These are phyloP conservation scores for Autographa gamma DNA, from an alignment of 2,888 invertebrate genomes.

Conservation along the genomic window DNA sequence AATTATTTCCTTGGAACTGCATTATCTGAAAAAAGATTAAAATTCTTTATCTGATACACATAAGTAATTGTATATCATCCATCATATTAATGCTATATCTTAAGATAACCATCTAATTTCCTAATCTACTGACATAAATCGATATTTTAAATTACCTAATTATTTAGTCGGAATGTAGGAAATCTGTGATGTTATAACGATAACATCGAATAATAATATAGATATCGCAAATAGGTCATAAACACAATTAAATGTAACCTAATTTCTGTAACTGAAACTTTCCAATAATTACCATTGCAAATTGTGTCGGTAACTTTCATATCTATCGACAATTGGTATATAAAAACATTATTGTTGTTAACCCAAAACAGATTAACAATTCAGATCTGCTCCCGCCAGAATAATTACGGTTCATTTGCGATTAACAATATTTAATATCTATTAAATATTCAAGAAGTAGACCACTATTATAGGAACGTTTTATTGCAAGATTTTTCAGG, in stretches of 20 bases:
- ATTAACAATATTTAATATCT: conserved; percentile 57
- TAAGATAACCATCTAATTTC: conserved; percentile 29
- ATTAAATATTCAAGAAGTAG: conserved; percentile 42
- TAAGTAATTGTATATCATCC: conserved; percentile 26
- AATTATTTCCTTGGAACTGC: background rate
- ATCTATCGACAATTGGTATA: conserved; percentile 22
- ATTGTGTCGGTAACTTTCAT: conserved; percentile 7
- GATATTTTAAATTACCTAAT: conserved; percentile 19
- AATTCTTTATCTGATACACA: conserved; percentile 13
- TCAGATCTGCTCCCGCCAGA: conserved; percentile 33
- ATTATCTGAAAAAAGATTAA: conserved; percentile 6
- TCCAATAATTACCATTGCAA: conserved; percentile 6
- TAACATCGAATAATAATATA: background rate
- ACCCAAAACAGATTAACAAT: conserved; percentile 50
- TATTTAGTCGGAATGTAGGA: conserved; percentile 8
- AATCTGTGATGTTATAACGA: conserved; percentile 20
- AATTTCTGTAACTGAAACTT: background rate
- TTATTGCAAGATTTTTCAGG: no score
- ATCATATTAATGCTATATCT: conserved; percentile 33
- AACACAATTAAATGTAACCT: background rate
- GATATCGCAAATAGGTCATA: background rate
- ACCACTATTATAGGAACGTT: no score
- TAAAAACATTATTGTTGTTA: conserved; percentile 38
- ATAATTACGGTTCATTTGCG: conserved; percentile 39
- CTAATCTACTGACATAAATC: conserved; percentile 31